Evolutionary conservation across 2,888 invertebrate genomes (phyloP).

Genomic region (Nemapogon koenigi): DNA sequence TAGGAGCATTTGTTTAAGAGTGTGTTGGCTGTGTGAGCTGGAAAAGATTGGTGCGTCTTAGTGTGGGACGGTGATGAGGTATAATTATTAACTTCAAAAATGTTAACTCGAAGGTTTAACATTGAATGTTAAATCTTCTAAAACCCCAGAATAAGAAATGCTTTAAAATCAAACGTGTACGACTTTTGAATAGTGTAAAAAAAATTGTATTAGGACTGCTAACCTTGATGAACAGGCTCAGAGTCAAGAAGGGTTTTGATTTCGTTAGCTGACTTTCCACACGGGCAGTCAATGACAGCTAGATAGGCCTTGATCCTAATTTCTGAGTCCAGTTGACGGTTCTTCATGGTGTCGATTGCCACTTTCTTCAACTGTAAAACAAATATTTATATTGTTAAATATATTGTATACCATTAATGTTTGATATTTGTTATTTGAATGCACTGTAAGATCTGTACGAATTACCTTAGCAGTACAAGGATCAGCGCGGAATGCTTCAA

Average conservation of each 20-base stretch:
- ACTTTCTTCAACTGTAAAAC: constrained; percentile 42
- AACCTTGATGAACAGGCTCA: constrained; percentile 79
- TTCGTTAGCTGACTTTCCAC: constrained; percentile 70
- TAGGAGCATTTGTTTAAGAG: too few species aligned
- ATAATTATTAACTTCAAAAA: too few species aligned
- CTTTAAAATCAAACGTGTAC: too few species aligned
- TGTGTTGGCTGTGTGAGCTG: too few species aligned
- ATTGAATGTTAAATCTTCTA: too few species aligned
- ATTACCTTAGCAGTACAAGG: constrained; percentile 67
- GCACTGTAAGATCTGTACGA: background rate
- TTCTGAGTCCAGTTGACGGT: constrained; percentile 83
- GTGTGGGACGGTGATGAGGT: too few species aligned
- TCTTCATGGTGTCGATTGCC: constrained; percentile 70
- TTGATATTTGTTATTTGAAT: too few species aligned
- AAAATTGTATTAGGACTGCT: too few species aligned
- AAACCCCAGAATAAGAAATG: too few species aligned
- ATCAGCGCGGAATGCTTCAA: constrained; percentile 78
- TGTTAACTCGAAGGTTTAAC: background rate
- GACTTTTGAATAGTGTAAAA: too few species aligned
- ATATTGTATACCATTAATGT: background rate
- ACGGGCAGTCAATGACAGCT: constrained; percentile 77
- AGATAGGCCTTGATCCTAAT: constrained; percentile 87
- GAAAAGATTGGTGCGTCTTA: too few species aligned
- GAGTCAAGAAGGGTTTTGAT: constrained; percentile 74
- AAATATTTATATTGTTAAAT: constrained; percentile 7